phyloP scores from a whole-genome alignment of 2,113 vertebrate genomes.

The Lipotes vexillifer region DNA sequence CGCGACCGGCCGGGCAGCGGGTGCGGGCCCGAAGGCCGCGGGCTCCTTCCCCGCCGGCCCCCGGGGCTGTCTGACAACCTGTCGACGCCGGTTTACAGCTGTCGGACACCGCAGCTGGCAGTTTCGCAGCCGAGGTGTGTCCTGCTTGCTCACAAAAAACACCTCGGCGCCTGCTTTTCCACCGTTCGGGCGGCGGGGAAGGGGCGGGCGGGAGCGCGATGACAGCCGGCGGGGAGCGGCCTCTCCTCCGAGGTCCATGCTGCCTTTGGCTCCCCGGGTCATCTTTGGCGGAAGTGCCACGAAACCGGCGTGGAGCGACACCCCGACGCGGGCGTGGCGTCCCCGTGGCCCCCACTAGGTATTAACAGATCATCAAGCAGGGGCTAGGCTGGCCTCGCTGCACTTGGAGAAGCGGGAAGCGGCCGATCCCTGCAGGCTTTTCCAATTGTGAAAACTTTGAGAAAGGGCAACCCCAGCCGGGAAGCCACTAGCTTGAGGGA shows the following conservation, averaged over 20 bases:
- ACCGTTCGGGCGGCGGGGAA: slow-evolving; percentile 52
- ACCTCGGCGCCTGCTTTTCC: slow-evolving; percentile 57
- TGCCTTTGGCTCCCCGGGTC: not conserved
- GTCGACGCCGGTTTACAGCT: slow-evolving; percentile 93
- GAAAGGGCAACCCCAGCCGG: not conserved
- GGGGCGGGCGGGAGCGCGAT: not conserved
- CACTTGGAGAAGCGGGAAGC: not conserved
- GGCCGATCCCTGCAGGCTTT: not conserved
- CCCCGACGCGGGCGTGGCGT: not conserved
- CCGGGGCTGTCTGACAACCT: slow-evolving; percentile 94
- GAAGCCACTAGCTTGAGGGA: not conserved
- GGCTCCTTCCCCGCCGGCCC: slow-evolving; percentile 89
- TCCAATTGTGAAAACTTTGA: not conserved
- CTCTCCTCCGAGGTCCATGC: not conserved
- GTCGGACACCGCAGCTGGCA: slow-evolving; percentile 91
- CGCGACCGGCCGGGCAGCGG: not conserved
- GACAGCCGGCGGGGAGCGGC: slow-evolving; percentile 5
- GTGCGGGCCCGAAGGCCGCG: slow-evolving; percentile 90
- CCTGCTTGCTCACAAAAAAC: slow-evolving; percentile 80
- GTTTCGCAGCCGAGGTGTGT: slow-evolving; percentile 83
- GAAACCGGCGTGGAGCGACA: not conserved
- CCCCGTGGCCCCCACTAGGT: not conserved
- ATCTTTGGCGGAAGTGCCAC: not conserved
- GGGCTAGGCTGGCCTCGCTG: not conserved
- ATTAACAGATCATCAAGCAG: not conserved